phyloP scores from a whole-genome alignment of 2,797 vertebrate species.

The Paramormyrops hopkinsi region DNA sequence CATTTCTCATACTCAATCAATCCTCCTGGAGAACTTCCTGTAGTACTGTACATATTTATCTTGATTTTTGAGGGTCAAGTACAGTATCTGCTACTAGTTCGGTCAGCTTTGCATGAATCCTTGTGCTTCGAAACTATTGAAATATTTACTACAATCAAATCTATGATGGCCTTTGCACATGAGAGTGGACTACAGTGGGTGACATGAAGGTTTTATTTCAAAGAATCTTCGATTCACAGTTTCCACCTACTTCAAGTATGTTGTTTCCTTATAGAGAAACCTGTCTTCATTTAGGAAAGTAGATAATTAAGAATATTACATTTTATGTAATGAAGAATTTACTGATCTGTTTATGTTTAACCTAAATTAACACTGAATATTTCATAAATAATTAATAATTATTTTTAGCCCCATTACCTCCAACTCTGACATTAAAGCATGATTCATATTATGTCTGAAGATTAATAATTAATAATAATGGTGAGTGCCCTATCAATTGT shows the following conservation, averaged over 20 bases:
- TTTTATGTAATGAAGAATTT: neutral
- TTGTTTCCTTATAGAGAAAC: neutral
- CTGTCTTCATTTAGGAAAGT: neutral
- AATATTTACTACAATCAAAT: neutral
- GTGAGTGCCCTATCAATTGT: neutral
- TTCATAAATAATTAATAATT: neutral
- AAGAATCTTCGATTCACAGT: neutral
- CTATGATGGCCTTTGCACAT: neutral
- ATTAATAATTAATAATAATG: neutral
- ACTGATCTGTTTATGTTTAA: neutral
- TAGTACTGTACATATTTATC: neutral
- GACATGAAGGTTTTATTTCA: conserved; percentile 5
- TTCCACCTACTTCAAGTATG: neutral
- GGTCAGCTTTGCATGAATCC: conserved; percentile 2
- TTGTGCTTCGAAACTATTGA: neutral
- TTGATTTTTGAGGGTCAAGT: neutral
- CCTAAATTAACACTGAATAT: neutral
- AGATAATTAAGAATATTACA: neutral
- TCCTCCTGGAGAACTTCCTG: neutral
- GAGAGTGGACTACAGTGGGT: neutral
- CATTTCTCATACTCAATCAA: neutral
- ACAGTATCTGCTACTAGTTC: neutral
- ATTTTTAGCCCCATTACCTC: neutral
- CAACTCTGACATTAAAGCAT: neutral
- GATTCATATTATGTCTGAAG: neutral